A percentile compares a stretch with the other conserved stretches of the same genome.
Evolutionary conservation across 2,888 invertebrate species (phyloP).

Genomic region (Sphaerophoria rueppellii): DNA sequence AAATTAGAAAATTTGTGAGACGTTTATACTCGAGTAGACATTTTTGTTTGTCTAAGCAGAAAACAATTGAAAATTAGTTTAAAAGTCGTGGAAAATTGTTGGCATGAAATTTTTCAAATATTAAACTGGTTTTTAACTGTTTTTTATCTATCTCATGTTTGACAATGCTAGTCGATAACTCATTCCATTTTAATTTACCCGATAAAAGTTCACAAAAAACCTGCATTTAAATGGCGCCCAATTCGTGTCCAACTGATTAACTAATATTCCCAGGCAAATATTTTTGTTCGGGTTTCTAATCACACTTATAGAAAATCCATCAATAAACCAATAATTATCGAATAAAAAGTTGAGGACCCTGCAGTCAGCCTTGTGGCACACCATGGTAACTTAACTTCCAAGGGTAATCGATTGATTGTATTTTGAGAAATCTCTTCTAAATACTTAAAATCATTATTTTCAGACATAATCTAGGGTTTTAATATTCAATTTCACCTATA

Average conservation of each 20-base stretch:
- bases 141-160: background rate
- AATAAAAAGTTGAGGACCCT: background rate
- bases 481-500: background rate
- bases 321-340: background rate
- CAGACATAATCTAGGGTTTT: background rate
- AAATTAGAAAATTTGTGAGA: conserved; percentile 36
- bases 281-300: no score
- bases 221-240: background rate
- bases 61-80: conserved; percentile 55
- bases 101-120: conserved; percentile 43
- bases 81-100: conserved; percentile 6
- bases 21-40: background rate
- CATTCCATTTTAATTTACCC: no score
- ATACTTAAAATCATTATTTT: background rate
- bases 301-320: no score
- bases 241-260: background rate
- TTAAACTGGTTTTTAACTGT: conserved; percentile 48
- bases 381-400: background rate
- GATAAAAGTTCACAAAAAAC: no score
- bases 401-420: background rate
- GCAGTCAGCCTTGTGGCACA: background rate
- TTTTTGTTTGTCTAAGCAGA: conserved; percentile 30
- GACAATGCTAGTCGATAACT: no score
- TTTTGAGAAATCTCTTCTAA: background rate
- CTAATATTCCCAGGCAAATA: no score